Base-by-base conservation (phyloP, 2,888 invertebrate species). In the Tenthredo distinguenda region DNA sequence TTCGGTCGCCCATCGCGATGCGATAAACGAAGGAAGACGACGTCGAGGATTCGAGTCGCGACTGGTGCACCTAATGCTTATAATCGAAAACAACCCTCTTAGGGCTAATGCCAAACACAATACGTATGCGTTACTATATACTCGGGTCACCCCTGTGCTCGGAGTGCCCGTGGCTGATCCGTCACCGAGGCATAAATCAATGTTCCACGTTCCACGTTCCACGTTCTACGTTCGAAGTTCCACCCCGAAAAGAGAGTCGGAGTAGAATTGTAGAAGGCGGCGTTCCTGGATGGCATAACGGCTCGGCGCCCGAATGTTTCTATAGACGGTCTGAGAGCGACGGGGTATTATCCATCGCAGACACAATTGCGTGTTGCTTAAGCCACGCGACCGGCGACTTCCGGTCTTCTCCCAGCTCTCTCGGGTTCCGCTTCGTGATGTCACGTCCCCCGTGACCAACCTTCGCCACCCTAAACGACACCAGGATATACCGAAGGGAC, bases 341-440 rank as follows among this genome's bases (percentile, higher is more conserved):
- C 31, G 47, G 37, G 62, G 83, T 83, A 83, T 83, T 83, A 68
- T 83, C 68, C 83, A 31, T 92, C 90, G 92, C 92, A 93, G 92
- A 93, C 93, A 93, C 93, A 93, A 93, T 93, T 93, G 93, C 93
- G 92, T 93, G 93, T 93, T 93, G 92, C 91, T 91, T 92, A 92
- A 91, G 93, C 93, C 93, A 93, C 93, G 93, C 93, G 93, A 92
- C 93, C 92, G 90, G 91, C 89, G 87, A 93, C 93, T 93, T 93
- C 93, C 93, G 93, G 93, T 91, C 92, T 91, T 92, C 91, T 91
- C 90, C 92, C 91, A 90, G 91, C 91, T 91, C 34, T 90, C 92
- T 90, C 62, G 92, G 92, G 93, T 92, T 92, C 92, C 92, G 92
- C 92, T 92, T 87, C 87, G 90, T 91, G 92, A 93, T 90, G 91